Percentiles rank a stretch among this genome's conserved stretches.
Conservation (phyloP, 2,113 vertebrate species). For the Melanerpes formicivorus region DNA sequence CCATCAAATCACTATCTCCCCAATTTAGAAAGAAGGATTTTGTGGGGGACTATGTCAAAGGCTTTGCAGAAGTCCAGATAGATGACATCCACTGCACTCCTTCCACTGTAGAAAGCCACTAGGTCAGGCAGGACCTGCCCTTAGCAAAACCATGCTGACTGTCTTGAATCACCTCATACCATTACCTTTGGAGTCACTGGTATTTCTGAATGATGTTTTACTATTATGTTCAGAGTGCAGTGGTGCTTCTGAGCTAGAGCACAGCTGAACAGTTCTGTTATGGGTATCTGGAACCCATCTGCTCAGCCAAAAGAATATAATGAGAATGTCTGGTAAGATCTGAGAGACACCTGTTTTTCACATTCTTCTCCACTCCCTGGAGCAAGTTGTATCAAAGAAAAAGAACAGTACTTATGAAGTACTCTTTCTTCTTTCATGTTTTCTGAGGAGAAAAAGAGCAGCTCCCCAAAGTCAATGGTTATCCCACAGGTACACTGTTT, state of each 20-base stretch:
- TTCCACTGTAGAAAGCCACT: too few species aligned
- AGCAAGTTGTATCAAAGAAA: slow-evolving; percentile 63
- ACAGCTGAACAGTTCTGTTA: background rate
- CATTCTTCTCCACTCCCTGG: slow-evolving; percentile 52
- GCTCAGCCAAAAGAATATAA: slow-evolving; percentile 18
- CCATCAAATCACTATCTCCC: too few species aligned
- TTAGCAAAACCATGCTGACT: too few species aligned
- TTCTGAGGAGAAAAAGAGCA: slow-evolving; percentile 32
- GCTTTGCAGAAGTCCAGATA: too few species aligned
- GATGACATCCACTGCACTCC: too few species aligned
- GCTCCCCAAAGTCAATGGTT: background rate
- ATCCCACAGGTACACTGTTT: background rate
- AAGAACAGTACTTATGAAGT: slow-evolving; percentile 34
- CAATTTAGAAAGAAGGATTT: too few species aligned
- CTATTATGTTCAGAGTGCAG: background rate
- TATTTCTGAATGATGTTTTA: too few species aligned
- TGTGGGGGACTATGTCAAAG: too few species aligned
- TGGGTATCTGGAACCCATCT: slow-evolving; percentile 3
- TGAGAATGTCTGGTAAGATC: slow-evolving; percentile 27
- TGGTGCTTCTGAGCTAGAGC: background rate
- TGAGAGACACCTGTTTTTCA: slow-evolving; percentile 54
- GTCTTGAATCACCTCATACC: too few species aligned
- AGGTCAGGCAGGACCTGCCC: too few species aligned
- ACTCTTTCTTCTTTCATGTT: slow-evolving; percentile 54
- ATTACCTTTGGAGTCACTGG: too few species aligned